Conservation (phyloP, 2,888 invertebrate genomes). For the Tetranychus piercei region DNA sequence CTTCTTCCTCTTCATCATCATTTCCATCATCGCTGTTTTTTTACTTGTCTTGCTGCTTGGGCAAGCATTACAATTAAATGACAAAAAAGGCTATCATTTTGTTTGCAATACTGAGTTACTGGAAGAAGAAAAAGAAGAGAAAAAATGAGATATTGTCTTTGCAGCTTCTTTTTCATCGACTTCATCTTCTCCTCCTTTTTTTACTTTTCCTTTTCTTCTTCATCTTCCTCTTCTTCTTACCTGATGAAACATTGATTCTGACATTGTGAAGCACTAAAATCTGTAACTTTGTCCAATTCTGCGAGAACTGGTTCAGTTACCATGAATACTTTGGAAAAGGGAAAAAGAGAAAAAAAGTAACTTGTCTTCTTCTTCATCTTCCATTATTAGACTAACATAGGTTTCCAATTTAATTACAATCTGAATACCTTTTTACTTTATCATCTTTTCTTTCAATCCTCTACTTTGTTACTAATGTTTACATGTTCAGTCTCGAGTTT, state of each 20-base stretch:
- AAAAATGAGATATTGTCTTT: not conserved
- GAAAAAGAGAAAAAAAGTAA: too few species aligned
- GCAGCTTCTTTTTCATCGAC: not conserved
- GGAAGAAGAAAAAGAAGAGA: not conserved
- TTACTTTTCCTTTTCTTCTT: too few species aligned
- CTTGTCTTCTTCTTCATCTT: not conserved
- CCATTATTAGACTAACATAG: constrained; percentile 1
- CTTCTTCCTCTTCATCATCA: not conserved
- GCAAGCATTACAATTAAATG: not conserved
- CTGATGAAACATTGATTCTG: too few species aligned
- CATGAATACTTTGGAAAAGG: too few species aligned
- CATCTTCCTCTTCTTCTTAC: too few species aligned
- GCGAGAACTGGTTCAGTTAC: too few species aligned
- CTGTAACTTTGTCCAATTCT: too few species aligned
- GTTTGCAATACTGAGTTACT: not conserved
- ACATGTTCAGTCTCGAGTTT: not conserved
- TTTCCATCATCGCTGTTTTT: not conserved
- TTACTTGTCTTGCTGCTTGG: not conserved
- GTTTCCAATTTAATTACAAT: constrained; percentile 1
- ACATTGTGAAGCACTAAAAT: too few species aligned
- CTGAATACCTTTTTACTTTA: not conserved
- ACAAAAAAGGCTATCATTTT: not conserved
- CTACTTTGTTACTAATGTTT: not conserved
- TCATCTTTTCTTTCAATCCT: not conserved
- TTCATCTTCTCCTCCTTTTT: not conserved